Percentiles rank a stretch among this genome's conserved stretches.
These are phyloP conservation scores for Napeogenes sylphis DNA, from an alignment of 2,888 invertebrate genomes.

Conservation along the genomic window DNA sequence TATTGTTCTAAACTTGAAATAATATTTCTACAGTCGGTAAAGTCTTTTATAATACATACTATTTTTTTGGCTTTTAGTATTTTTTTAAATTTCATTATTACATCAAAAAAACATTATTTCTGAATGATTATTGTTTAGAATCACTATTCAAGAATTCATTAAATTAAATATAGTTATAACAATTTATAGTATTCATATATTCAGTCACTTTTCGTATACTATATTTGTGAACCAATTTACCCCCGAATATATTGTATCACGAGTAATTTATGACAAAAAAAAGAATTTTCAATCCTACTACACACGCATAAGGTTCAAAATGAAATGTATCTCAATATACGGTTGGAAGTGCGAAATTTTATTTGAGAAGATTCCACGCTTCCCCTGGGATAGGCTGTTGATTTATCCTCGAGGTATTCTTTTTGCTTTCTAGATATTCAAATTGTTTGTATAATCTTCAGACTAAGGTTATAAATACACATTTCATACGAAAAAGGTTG, in stretches of 20 bases:
- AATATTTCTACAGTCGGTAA: too few species aligned
- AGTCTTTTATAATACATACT: too few species aligned
- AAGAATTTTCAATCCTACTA: constrained; percentile 32
- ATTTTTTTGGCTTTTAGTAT: too few species aligned
- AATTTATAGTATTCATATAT: constrained; percentile 18
- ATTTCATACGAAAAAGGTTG: background rate
- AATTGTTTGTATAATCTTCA: constrained; percentile 17
- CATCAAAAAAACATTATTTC: too few species aligned
- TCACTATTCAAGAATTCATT: too few species aligned
- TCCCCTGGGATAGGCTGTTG: constrained; percentile 58
- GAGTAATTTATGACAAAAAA: constrained; percentile 40
- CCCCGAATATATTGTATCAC: constrained; percentile 61
- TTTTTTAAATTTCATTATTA: too few species aligned
- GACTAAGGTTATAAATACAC: constrained; percentile 9
- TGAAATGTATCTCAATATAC: constrained; percentile 29
- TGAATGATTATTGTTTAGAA: too few species aligned
- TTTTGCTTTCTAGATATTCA: constrained; percentile 36
- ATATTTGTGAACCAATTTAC: constrained; percentile 66
- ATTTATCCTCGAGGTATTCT: constrained; percentile 60
- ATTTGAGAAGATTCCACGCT: constrained; percentile 71
- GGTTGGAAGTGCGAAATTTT: constrained; percentile 69
- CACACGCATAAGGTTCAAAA: constrained; percentile 29
- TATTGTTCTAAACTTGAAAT: too few species aligned
- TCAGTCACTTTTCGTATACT: constrained; percentile 40
- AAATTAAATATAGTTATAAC: background rate